Percentiles rank a stretch among this genome's conserved stretches.
Conservation (phyloP, 2,113 vertebrate genomes). For the Oryzias celebensis region DNA sequence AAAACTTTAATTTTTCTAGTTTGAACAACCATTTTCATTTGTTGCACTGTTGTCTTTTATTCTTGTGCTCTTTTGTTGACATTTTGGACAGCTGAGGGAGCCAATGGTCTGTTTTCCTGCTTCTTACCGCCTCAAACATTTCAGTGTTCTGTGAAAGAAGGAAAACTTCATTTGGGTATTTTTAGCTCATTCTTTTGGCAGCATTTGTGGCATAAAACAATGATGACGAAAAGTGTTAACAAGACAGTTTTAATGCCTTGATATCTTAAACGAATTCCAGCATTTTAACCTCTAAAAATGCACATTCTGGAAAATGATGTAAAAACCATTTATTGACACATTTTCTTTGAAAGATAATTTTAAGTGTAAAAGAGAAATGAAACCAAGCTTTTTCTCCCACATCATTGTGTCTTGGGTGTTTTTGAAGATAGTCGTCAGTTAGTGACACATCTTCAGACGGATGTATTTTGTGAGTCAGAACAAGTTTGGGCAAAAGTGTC, state of each 20-base stretch:
- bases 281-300: not conserved
- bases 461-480: slow-evolving; percentile 54
- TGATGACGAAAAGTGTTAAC: too few relatives aligned
- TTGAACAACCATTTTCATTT: not conserved
- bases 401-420: slow-evolving; percentile 45
- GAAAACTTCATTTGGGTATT: too few relatives aligned
- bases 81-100: not conserved
- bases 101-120: not conserved
- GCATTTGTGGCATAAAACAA: too few relatives aligned
- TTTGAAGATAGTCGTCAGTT: slow-evolving; percentile 19
- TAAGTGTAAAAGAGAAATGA: slow-evolving; percentile 16
- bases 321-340: not conserved
- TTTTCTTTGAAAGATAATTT: not conserved
- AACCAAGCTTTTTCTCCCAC: slow-evolving; percentile 27
- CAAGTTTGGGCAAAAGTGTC: slow-evolving; percentile 2
- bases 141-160: not conserved
- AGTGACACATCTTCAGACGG: slow-evolving; percentile 28
- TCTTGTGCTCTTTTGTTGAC: not conserved
- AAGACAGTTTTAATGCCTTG: too few relatives aligned
- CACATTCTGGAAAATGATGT: not conserved
- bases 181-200: too few relatives aligned
- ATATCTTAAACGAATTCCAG: too few relatives aligned
- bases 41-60: not conserved
- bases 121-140: not conserved
- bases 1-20: not conserved